phyloP scores from a whole-genome alignment of 23 tunicate genomes.

The Trididemnum miniatum region DNA sequence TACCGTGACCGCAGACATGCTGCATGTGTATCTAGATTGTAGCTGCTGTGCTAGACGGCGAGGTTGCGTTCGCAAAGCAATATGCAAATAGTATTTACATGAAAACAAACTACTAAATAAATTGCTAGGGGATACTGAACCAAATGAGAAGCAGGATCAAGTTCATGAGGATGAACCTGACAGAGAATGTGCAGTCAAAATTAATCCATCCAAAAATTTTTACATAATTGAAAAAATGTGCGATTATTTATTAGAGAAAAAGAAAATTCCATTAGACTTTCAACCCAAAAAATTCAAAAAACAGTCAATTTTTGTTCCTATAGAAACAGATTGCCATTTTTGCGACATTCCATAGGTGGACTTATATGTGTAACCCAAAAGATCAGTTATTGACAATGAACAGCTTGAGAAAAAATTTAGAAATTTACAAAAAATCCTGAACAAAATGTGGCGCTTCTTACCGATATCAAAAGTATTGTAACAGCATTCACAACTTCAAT shows the following conservation, averaged over 20 bases:
- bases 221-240: too few species aligned
- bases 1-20: constrained; percentile 9
- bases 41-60: constrained; percentile 10
- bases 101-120: not conserved
- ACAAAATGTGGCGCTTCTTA: too few species aligned
- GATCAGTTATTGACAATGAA: constrained; percentile 1
- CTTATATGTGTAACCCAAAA: not conserved
- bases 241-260: too few species aligned
- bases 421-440: too few species aligned
- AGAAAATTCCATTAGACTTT: not conserved
- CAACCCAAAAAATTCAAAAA: not conserved
- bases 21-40: not conserved
- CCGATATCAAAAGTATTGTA: too few species aligned
- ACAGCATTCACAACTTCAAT: constrained; percentile 26
- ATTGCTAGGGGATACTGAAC: too few species aligned
- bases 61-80: constrained; percentile 7
- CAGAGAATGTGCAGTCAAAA: too few species aligned
- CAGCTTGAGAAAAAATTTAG: not conserved
- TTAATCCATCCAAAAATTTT: too few species aligned
- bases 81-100: constrained; percentile 14
- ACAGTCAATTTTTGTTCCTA: not conserved
- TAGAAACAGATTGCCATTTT: not conserved
- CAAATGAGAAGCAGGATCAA: too few species aligned
- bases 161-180: too few species aligned
- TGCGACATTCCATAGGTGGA: too few species aligned